These are phyloP conservation scores for Asteroscopus sphinx DNA, from an alignment of 2,888 invertebrate genomes.

Conservation along the genomic window DNA sequence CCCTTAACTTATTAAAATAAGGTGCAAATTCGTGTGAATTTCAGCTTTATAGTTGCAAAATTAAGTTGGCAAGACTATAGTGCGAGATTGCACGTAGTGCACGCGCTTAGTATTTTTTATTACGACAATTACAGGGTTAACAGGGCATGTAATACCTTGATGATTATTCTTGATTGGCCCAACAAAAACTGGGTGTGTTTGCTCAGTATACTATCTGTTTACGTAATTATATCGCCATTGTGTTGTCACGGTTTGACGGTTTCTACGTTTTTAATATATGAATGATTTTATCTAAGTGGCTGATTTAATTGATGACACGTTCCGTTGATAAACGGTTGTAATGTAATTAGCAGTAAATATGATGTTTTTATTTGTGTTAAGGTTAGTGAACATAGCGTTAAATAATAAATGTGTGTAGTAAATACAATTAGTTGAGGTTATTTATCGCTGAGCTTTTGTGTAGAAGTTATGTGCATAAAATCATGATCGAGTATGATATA, in stretches of 20 bases:
- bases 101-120: slow-evolving; percentile 73
- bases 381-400: slow-evolving; percentile 21
- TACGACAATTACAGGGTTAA: slow-evolving; percentile 76
- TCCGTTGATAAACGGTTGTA: slow-evolving; percentile 24
- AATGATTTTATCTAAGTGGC: slow-evolving; percentile 39
- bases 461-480: slow-evolving; percentile 32
- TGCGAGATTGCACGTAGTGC: slow-evolving; percentile 63
- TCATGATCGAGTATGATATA: slow-evolving; percentile 21
- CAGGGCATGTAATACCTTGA: slow-evolving; percentile 76
- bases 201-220: slow-evolving; percentile 32
- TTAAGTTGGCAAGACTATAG: slow-evolving; percentile 46
- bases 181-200: slow-evolving; percentile 69
- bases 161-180: slow-evolving; percentile 73
- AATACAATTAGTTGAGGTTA: slow-evolving; percentile 20
- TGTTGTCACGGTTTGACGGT: slow-evolving; percentile 46
- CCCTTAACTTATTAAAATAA: slow-evolving; percentile 22
- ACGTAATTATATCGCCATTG: slow-evolving; percentile 41
- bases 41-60: not conserved
- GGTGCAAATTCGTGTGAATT: slow-evolving; percentile 30
- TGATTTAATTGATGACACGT: slow-evolving; percentile 44
- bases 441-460: slow-evolving; percentile 29
- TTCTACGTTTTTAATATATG: slow-evolving; percentile 35
- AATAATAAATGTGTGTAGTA: slow-evolving; percentile 15
- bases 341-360: slow-evolving; percentile 37
- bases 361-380: slow-evolving; percentile 53